Evolutionary conservation across 2,888 invertebrate genomes (phyloP).

Genomic region (Caenorhabditis doughertyi): DNA sequence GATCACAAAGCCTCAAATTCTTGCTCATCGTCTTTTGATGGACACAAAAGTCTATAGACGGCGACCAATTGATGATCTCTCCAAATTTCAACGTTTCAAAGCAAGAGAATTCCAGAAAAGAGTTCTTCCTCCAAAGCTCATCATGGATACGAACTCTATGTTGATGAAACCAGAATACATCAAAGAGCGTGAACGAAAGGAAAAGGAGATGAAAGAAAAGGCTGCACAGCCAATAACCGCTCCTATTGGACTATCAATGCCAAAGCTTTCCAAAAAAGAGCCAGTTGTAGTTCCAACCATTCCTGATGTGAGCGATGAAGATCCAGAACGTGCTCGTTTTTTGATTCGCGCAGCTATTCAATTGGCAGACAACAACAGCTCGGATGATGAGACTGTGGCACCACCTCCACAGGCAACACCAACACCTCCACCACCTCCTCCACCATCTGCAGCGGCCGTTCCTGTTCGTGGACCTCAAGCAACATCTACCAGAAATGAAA

Average conservation of each 20-base stretch:
- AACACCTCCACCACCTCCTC: neutral
- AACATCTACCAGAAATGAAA: constrained; percentile 10
- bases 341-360: constrained; percentile 44
- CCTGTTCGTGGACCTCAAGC: constrained; percentile 7
- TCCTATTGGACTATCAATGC: constrained; percentile 37
- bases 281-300: neutral
- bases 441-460: neutral
- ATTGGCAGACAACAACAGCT: constrained; percentile 37
- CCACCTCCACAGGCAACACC: neutral
- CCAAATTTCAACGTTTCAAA: constrained; percentile 33
- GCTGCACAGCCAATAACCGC: constrained; percentile 24
- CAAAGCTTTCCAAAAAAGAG: neutral
- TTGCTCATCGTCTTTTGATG: constrained; percentile 26
- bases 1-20: constrained; percentile 17
- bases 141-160: constrained; percentile 27
- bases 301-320: constrained; percentile 18
- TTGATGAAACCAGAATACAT: constrained; percentile 56
- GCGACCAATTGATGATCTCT: neutral
- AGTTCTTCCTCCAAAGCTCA: constrained; percentile 48
- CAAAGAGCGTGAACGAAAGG: constrained; percentile 45
- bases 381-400: constrained; percentile 3
- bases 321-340: constrained; percentile 42
- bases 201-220: constrained; percentile 37
- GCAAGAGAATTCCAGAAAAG: constrained; percentile 49
- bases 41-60: neutral